phyloP scores from a whole-genome alignment of 2,113 vertebrate genomes.

The Microcebus ravelobensis region DNA sequence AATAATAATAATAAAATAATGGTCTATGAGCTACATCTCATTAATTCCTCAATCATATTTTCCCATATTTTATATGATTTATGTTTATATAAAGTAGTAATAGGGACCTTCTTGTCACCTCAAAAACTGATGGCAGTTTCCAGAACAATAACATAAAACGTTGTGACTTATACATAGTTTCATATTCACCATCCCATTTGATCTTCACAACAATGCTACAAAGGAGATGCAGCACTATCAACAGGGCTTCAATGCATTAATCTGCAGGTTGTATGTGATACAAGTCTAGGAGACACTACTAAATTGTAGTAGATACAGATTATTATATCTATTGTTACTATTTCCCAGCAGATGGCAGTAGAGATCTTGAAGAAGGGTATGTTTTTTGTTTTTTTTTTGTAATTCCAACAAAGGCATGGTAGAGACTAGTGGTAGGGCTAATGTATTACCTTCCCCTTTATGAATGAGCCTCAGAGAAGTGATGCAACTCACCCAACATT shows the following conservation, averaged over 20 bases:
- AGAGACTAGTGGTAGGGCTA: not conserved
- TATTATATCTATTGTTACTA: not conserved
- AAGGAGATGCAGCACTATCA: not conserved
- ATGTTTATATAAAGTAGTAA: not conserved
- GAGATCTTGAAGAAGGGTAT: not conserved
- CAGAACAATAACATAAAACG: not conserved
- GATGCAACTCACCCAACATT: not conserved
- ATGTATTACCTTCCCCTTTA: not conserved
- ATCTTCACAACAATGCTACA: not conserved
- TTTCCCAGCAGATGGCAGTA: conserved; percentile 52
- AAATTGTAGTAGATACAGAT: not conserved
- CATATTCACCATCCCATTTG: not conserved
- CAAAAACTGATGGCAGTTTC: not conserved
- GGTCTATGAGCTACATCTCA: too few relatives aligned
- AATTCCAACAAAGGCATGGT: not conserved
- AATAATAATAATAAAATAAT: too few relatives aligned
- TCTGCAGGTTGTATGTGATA: not conserved
- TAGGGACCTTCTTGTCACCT: not conserved
- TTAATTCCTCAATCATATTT: too few relatives aligned
- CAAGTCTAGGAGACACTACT: not conserved
- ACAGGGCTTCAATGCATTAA: not conserved
- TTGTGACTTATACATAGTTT: not conserved
- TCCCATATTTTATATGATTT: not conserved
- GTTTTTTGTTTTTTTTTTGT: not conserved
- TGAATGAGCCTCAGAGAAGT: not conserved